Conservation (phyloP, 2,888 invertebrate species). For the Xylocampa areola region DNA sequence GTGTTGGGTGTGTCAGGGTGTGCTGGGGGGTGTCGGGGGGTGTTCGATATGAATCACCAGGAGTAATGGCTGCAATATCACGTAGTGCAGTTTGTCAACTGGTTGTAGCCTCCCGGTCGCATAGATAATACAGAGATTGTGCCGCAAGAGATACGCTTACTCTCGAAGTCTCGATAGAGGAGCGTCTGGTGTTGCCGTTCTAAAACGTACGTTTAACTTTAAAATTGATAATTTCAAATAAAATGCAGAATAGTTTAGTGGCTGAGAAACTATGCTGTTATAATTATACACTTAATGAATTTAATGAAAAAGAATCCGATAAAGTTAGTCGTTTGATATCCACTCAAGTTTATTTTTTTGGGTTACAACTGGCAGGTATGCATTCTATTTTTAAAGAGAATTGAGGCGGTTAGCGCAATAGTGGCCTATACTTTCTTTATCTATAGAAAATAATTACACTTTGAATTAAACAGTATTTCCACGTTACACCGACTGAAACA, state of each 20-base stretch:
- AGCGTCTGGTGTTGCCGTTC: conserved; percentile 55
- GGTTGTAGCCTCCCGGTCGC: conserved; percentile 86
- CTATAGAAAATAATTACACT: too few relatives aligned
- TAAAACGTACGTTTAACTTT: conserved; percentile 41
- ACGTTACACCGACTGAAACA: not conserved
- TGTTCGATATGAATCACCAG: conserved; percentile 87
- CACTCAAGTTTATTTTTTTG: too few relatives aligned
- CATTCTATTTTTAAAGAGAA: too few relatives aligned
- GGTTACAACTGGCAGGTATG: too few relatives aligned
- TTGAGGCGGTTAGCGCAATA: too few relatives aligned
- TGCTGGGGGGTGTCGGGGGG: conserved; percentile 72
- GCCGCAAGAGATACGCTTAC: conserved; percentile 75
- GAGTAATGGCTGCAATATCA: conserved; percentile 90
- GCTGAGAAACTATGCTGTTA: too few relatives aligned
- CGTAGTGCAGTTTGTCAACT: conserved; percentile 90
- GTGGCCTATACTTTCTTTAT: too few relatives aligned
- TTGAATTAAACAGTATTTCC: too few relatives aligned
- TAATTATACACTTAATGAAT: too few relatives aligned
- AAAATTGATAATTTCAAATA: conserved; percentile 4
- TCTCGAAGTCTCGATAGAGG: conserved; percentile 65
- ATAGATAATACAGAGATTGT: conserved; percentile 86
- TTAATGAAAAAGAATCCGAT: too few relatives aligned
- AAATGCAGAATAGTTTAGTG: too few relatives aligned
- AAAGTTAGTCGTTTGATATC: too few relatives aligned
- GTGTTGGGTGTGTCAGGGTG: conserved; percentile 75